phyloP scores from a whole-genome alignment of 2,888 invertebrate species.

The Coelogynopora nodosa region DNA sequence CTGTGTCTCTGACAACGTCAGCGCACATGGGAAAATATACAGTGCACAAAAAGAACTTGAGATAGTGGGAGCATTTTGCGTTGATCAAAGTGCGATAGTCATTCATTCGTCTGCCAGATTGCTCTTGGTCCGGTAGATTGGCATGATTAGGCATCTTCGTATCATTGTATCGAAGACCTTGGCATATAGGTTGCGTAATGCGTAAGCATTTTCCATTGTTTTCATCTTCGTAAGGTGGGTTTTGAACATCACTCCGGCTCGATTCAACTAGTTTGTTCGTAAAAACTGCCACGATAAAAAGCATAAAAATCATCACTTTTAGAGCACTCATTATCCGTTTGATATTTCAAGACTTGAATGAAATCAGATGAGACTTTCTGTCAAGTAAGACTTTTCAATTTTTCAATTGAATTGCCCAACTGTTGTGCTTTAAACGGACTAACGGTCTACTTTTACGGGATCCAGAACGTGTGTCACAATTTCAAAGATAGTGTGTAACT shows the following conservation, averaged over 20 bases:
- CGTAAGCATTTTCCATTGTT: slow-evolving; percentile 69
- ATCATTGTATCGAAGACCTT: slow-evolving; percentile 78
- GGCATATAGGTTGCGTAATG: slow-evolving; percentile 75
- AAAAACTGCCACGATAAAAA: not conserved
- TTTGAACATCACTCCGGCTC: not conserved
- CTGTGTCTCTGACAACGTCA: not conserved
- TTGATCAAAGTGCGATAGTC: slow-evolving; percentile 71
- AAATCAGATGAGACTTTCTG: too few relatives aligned
- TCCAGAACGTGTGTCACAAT: not conserved
- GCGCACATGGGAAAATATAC: slow-evolving; percentile 81
- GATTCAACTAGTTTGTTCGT: not conserved
- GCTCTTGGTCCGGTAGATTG: slow-evolving; percentile 75
- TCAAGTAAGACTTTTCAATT: too few relatives aligned
- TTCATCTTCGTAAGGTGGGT: slow-evolving; percentile 34
- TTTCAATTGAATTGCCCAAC: too few relatives aligned
- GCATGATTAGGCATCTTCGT: slow-evolving; percentile 81
- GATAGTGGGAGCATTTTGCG: slow-evolving; percentile 75
- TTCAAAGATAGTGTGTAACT: slow-evolving; percentile 3
- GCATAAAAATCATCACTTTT: not conserved
- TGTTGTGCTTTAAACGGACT: too few relatives aligned
- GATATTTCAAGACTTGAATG: too few relatives aligned
- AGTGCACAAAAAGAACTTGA: slow-evolving; percentile 81
- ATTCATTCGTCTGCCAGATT: slow-evolving; percentile 75
- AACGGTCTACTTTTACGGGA: too few relatives aligned
- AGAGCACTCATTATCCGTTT: not conserved